Evolutionary conservation across 2,888 invertebrate genomes (phyloP).

Genomic region (Branchipolynoe longqiensis): DNA sequence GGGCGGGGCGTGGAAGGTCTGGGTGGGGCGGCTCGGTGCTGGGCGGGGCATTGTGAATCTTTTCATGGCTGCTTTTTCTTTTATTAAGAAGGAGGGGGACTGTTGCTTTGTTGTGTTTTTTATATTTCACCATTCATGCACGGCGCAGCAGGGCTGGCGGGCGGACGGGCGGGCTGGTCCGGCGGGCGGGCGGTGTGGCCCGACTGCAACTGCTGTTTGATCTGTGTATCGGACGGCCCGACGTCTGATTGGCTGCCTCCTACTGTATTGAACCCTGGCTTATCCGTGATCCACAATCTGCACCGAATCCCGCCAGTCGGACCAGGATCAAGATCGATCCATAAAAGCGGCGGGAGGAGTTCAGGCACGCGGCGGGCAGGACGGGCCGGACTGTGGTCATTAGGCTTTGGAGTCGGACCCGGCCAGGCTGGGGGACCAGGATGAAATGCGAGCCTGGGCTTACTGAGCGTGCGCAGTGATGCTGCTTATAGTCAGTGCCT

Average conservation of each 20-base stretch:
- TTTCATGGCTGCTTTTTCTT: too few species aligned
- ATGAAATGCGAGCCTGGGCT: constrained; percentile 43
- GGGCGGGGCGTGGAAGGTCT: too few species aligned
- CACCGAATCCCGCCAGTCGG: background rate
- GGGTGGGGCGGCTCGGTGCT: too few species aligned
- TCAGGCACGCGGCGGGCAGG: background rate
- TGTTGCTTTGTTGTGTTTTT: too few species aligned
- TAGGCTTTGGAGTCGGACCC: constrained; percentile 30
- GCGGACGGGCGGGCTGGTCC: too few species aligned
- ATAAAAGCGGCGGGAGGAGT: constrained; percentile 12
- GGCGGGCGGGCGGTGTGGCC: too few species aligned
- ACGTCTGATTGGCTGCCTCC: constrained; percentile 31
- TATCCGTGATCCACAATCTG: constrained; percentile 52
- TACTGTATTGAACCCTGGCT: constrained; percentile 37
- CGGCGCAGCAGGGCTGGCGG: too few species aligned
- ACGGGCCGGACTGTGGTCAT: background rate
- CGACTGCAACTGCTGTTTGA: constrained; percentile 48
- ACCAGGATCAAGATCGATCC: constrained; percentile 44
- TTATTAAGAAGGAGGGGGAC: too few species aligned
- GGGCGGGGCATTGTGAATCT: too few species aligned
- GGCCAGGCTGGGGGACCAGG: too few species aligned
- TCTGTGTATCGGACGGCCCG: constrained; percentile 40
- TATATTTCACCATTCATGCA: too few species aligned
- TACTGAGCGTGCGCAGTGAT: background rate
- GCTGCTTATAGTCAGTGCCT: background rate